Evolutionary conservation across 1,140 invertebrate genomes (phyloP).

Genomic region (Asobara japonica): DNA sequence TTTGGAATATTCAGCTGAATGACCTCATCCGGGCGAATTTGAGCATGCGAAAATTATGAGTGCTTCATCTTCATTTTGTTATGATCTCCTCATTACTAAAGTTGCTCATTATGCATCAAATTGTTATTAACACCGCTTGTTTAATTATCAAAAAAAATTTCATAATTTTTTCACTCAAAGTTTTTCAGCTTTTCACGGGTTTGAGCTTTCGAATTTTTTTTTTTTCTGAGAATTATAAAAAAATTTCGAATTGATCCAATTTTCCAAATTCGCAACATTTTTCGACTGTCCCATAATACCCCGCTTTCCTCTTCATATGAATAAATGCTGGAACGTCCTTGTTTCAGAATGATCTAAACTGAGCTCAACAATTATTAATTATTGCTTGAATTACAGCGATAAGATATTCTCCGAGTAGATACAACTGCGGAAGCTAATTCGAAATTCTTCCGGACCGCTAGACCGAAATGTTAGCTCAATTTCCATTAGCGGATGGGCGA

Average conservation of each 20-base stretch:
- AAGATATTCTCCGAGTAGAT: conserved; percentile 27
- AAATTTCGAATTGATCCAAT: no score
- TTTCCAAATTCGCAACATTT: no score
- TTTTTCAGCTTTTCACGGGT: no score
- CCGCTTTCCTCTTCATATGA: background rate
- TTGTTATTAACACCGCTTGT: no score
- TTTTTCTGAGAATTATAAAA: no score
- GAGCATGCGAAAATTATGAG: background rate
- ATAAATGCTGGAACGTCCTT: no score
- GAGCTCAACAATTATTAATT: conserved; percentile 4
- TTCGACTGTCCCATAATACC: no score
- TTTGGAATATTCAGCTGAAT: conserved; percentile 1
- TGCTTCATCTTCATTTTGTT: conserved; percentile 8
- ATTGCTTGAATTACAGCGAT: background rate
- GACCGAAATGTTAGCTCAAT: conserved; percentile 36
- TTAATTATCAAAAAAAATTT: no score
- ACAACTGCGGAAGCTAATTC: conserved; percentile 23
- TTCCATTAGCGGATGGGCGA: conserved; percentile 4
- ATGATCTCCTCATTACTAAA: no score
- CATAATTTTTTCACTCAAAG: no score
- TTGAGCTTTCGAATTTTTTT: no score
- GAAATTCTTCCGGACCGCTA: conserved; percentile 27
- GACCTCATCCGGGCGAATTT: background rate
- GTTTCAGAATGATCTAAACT: background rate
- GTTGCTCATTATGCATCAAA: no score